Evolutionary conservation across 2,113 vertebrate species (phyloP), one percentile per base, ranked within the genome.

Genomic region (Proteles cristata): DNA sequence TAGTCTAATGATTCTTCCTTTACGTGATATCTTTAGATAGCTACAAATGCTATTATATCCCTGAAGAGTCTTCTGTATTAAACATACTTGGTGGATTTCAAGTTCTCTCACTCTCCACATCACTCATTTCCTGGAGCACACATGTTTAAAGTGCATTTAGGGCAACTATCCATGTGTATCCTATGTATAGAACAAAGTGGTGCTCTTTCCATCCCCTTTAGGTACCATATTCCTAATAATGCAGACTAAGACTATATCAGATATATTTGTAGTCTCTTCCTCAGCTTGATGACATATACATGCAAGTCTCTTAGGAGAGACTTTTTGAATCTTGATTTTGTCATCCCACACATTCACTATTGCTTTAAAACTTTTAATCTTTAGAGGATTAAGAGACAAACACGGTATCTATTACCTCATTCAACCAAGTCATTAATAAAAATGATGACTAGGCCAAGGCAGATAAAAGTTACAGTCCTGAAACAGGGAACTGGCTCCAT

Each of bases 271-370:
- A 66, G 28, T 74, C 39, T 90, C 12, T 81, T 85, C 10, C 53
- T 82, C 25, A 81, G 39, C 19, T 76, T 79, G 11, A 90, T 84
- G 79, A 87, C n/a, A 66, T 58, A 90, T 35, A 63, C 35, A 76
- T 1, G 61, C 12, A 43, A 33, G 10, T 71, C 69, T 73, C 31
- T n/a, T 45, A 28, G 14, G 33, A 94, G 28, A 77, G 26, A 77
- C 28, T 80, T 85, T 86, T 53, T 55, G 48, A 94, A 80, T 73
- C 63, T 17, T 90, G 26, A 83, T 65, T 87, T 92, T 88, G 65
- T 19, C 25, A 88, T 77, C 50, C 11, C 23, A 88, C 10, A 76
- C 0, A 66, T 21, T 85, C 35, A 61, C 16, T 35, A 48, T 63
- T 88, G 12, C 19, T 93, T 94, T 39, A 15, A 96, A 92, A 33